These are phyloP conservation scores for Pagetopsis macropterus DNA, from an alignment of 2,797 vertebrate genomes.

Conservation along the genomic window DNA sequence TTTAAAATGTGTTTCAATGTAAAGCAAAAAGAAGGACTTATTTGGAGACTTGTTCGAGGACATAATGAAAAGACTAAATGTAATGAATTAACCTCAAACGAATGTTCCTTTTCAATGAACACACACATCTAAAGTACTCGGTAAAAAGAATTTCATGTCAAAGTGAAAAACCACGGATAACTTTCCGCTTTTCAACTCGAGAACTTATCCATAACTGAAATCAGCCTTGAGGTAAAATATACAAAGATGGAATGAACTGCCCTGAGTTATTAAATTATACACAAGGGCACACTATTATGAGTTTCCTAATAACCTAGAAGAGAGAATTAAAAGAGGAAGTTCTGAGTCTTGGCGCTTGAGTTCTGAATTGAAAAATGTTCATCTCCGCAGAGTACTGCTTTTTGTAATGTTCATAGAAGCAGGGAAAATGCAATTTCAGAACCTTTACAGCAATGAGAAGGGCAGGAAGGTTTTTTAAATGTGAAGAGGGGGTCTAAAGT, in stretches of 20 bases:
- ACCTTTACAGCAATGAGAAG: not conserved
- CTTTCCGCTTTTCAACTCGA: slow-evolving; percentile 10
- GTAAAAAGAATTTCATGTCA: slow-evolving; percentile 31
- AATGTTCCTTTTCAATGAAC: slow-evolving; percentile 21
- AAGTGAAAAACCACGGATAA: slow-evolving; percentile 35
- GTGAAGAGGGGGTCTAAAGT: not conserved
- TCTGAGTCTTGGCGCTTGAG: slow-evolving; percentile 6
- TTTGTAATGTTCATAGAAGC: slow-evolving; percentile 42
- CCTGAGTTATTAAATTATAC: slow-evolving; percentile 16
- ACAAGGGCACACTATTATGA: slow-evolving; percentile 17
- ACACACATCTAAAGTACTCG: not conserved
- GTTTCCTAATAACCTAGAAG: slow-evolving; percentile 25
- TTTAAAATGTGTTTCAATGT: slow-evolving; percentile 4
- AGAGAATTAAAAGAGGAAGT: slow-evolving; percentile 19
- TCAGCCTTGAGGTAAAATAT: slow-evolving; percentile 22
- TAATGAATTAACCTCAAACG: slow-evolving; percentile 26
- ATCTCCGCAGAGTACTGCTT: slow-evolving; percentile 37
- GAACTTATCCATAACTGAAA: slow-evolving; percentile 35
- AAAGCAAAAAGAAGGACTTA: not conserved
- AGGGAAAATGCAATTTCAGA: slow-evolving; percentile 46
- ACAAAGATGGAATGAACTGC: slow-evolving; percentile 22
- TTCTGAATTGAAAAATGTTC: slow-evolving; percentile 40
- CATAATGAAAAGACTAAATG: slow-evolving; percentile 6
- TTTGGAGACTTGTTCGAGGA: slow-evolving; percentile 12
- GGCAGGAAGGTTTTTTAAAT: not conserved